phyloP scores from a whole-genome alignment of 2,113 vertebrate species.

The Butastur rufipennis region DNA sequence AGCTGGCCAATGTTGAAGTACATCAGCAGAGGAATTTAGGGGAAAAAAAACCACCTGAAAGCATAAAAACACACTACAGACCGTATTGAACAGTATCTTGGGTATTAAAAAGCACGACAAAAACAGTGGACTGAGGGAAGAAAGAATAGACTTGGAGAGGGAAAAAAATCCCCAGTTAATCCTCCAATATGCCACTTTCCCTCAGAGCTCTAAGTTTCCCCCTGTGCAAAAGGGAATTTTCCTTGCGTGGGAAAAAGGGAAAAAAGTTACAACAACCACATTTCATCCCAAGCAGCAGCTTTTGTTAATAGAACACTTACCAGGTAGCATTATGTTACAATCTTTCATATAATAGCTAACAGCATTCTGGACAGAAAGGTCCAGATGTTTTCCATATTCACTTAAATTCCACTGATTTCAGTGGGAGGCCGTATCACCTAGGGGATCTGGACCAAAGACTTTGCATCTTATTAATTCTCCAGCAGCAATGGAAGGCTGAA shows the following conservation, averaged over 20 bases:
- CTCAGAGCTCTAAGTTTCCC: not conserved
- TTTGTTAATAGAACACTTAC: not conserved
- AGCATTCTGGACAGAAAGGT: not conserved
- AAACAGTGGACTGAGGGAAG: not conserved
- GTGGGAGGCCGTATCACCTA: not conserved
- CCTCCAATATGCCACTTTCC: not conserved
- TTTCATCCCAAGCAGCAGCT: not conserved
- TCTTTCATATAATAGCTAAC: not conserved
- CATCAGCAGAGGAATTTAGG: not conserved
- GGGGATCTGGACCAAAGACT: not conserved
- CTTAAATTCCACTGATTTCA: not conserved
- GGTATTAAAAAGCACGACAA: not conserved
- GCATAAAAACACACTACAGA: not conserved
- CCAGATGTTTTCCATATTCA: not conserved
- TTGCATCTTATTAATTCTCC: not conserved
- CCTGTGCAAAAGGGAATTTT: not conserved
- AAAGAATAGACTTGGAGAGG: not conserved
- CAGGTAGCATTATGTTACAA: not conserved
- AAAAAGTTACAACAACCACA: not conserved
- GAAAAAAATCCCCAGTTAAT: not conserved
- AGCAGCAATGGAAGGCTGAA: not conserved
- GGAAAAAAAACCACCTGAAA: fast-evolving
- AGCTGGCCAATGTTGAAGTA: not conserved
- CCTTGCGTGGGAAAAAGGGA: not conserved
- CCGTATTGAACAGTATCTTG: not conserved